Evolutionary conservation across 2,888 invertebrate species (phyloP), one percentile per base, ranked within the genome.

Genomic region (Mythimna vitellina): DNA sequence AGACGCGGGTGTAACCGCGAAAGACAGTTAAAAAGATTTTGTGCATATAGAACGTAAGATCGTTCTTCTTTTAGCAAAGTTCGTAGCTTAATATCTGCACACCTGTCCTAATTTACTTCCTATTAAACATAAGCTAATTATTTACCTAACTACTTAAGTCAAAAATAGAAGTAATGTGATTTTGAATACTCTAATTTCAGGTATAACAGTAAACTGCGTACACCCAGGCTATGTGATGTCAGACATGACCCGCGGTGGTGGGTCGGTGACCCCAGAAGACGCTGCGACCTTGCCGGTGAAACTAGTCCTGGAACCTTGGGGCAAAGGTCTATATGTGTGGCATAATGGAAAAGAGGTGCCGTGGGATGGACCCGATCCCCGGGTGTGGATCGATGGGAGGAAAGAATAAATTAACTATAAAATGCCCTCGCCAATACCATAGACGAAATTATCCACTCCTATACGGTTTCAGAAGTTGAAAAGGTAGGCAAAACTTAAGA

Each of bases 151-250:
- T 42, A 14, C 20, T 3, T 14, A 17, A 35, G 14, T 1, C n/a
- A 51, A 22, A 76, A 29, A 12, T 17, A 10, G 8, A 2, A 49
- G 20, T 57, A 67, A 42, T 7, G 17, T 29, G 3, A 56, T 53
- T 35, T 53, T 35, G 4, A 57, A 6, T 22, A 25, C 22, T 49
- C 17, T 25, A 3, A 29, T 78, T 84, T 3, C 86, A 96, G 96
- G 89, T 73, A 91, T 95, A 64, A 70, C 63, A 10, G 95, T 94
- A 0, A 95, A 92, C 88, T 93, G 95, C 87, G 92, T 95, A 10
- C 96, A 96, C 65, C 96, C 96, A 0, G 96, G 96, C 35, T 96
- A 96, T 83, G 94, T 96, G 14, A 93, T 90, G 51, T 91, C 95
- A 0, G 96, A 95, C 70, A 96, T 96, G 96, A 96, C 95, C 0